phyloP scores from a whole-genome alignment of 2,888 invertebrate genomes.

The Brachypalpus laphriformis region DNA sequence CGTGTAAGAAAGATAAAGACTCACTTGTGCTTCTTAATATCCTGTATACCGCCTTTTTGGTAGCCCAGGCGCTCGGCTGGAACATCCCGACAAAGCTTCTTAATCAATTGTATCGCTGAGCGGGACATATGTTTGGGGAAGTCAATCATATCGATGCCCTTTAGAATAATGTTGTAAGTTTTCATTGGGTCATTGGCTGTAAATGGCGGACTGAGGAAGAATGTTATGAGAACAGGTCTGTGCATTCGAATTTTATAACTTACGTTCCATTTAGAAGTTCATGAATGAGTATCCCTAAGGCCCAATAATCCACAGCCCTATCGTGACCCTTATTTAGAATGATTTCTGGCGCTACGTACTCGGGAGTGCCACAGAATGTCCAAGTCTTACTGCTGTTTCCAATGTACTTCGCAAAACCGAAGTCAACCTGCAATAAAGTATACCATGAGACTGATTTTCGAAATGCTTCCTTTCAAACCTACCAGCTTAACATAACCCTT shows the following conservation, averaged over 20 bases:
- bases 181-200: constrained; percentile 96
- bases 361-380: constrained; percentile 98
- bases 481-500: constrained; percentile 95
- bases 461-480: constrained; percentile 75
- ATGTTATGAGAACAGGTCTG: background rate
- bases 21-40: constrained; percentile 93
- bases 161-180: constrained; percentile 95
- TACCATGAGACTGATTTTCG: background rate
- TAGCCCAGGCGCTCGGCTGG: constrained; percentile 95
- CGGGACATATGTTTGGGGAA: constrained; percentile 92
- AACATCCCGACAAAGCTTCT: constrained; percentile 92
- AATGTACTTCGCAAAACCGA: constrained; percentile 96
- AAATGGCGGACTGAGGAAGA: constrained; percentile 88
- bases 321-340: constrained; percentile 91
- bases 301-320: constrained; percentile 97
- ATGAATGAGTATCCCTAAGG: constrained; percentile 93
- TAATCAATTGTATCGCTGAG: constrained; percentile 92
- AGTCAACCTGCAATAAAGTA: constrained; percentile 90
- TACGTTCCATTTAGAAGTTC: constrained; percentile 94
- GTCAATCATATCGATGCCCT: constrained; percentile 94
- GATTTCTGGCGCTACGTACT: constrained; percentile 95
- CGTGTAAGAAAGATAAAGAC: too few relatives aligned
- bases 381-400: constrained; percentile 92
- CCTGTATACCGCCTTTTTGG: constrained; percentile 93
- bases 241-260: constrained; percentile 81